Evolutionary conservation across 2,113 vertebrate genomes (phyloP).

Genomic region (Eudyptes chrysolophus): DNA sequence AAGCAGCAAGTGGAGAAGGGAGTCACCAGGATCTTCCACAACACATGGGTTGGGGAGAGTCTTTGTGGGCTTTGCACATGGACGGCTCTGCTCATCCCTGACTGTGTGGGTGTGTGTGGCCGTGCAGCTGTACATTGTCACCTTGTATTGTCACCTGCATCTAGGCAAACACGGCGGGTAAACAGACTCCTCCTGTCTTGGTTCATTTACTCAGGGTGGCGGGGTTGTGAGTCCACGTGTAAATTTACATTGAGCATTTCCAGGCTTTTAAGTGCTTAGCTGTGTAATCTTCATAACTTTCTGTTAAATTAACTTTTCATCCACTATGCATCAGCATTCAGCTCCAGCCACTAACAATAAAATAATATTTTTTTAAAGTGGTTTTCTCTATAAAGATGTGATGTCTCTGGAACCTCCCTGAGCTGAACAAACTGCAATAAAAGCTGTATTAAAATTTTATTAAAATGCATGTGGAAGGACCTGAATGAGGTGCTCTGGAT

Average conservation of each 20-base stretch:
- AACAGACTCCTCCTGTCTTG: background rate
- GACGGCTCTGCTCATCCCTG: background rate
- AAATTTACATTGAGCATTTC: background rate
- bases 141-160: background rate
- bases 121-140: background rate
- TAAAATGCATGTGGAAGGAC: background rate
- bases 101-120: background rate
- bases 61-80: background rate
- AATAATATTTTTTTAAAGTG: background rate
- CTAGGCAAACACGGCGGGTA: fast-evolving
- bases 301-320: background rate
- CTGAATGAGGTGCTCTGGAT: background rate
- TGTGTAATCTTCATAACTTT: background rate
- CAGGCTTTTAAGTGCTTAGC: background rate
- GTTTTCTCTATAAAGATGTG: background rate
- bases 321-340: background rate
- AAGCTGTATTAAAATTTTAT: background rate
- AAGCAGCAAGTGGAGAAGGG: background rate
- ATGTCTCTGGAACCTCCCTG: background rate
- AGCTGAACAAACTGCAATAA: background rate
- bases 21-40: background rate
- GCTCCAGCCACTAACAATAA: background rate
- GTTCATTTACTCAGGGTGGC: background rate
- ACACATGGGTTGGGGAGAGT: background rate
- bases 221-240: background rate